Conservation (phyloP, 2,797 vertebrate genomes). For the Tragopan temminckii region DNA sequence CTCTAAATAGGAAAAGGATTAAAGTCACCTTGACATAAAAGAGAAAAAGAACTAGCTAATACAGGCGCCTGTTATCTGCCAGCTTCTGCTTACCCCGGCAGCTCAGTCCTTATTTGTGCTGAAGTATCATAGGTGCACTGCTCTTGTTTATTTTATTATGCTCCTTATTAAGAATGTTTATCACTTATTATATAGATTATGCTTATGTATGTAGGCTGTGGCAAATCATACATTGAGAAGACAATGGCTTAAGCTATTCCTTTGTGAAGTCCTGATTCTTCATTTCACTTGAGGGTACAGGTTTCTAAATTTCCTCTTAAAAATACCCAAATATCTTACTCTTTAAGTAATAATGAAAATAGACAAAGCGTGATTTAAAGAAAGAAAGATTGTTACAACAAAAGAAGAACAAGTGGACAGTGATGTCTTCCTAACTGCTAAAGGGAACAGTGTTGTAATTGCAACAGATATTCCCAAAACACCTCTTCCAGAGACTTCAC, state of each 20-base stretch:
- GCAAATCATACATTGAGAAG: background rate
- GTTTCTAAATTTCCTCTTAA: background rate
- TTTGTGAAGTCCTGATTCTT: background rate
- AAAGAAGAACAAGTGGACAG: background rate
- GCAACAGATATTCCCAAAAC: background rate
- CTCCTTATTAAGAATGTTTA: background rate
- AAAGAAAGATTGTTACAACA: fast-evolving
- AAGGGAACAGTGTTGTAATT: background rate
- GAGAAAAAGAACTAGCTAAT: background rate
- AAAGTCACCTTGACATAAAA: background rate
- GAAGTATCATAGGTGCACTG: background rate
- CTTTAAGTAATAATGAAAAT: background rate
- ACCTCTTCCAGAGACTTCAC: background rate
- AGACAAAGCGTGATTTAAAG: background rate
- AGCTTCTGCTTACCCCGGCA: background rate
- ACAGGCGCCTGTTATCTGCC: background rate
- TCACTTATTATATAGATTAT: fast-evolving
- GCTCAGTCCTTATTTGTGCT: background rate
- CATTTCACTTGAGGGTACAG: background rate
- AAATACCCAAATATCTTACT: background rate
- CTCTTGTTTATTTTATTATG: background rate
- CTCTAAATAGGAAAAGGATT: background rate
- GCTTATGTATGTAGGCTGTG: background rate
- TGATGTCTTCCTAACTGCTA: background rate
- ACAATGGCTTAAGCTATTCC: background rate